Evolutionary conservation across 2,113 vertebrate species (phyloP), one percentile per base, ranked within the genome.

Genomic region (Tragelaphus scriptus): DNA sequence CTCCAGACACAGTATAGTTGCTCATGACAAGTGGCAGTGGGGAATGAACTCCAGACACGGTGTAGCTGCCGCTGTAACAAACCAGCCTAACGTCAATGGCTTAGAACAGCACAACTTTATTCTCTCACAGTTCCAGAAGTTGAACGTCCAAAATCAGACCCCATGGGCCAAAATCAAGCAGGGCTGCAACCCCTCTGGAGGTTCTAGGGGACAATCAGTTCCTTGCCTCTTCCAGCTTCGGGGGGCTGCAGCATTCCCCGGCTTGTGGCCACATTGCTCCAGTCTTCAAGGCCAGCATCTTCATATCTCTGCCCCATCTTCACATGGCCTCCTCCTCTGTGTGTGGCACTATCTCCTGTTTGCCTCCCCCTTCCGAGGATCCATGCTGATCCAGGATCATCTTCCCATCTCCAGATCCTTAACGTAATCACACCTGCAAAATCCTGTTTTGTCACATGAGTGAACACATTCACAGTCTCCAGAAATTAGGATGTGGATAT

Each of bases 1-100:
- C 56, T 85, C 49, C 26, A 13, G 40, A 44, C 56, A n/a, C 0
- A 2, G 6, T 3, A 0, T 32, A 1, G 8, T 3, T 5, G 26
- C 25, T 2, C 19, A 32, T 51, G 28, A 80, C 32, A 30, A 68
- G 71, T 30, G n/a, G 49, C 32, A 1, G 26, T 0, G 17, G 12
- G 2, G 79, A 25, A 14, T 85, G 3, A 1, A 10, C 56, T 85
- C 49, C 26, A 13, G 40, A 44, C 56, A n/a, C 0, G 3, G 6
- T 3, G 1, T 32, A 1, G 8, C 2, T 5, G 26, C 56, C 15
- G 40, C n/a, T 59, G 32, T n/a, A 16, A 61, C 32, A 36, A 86
- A n/a, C n/a, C 3, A 36, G 68, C 80, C n/a, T 32, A 21, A 47
- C 2, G 7, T 14, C 36, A 2, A 85, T 3, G 26, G 32, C 61